Evolutionary conservation across 2,113 vertebrate genomes (phyloP).

Genomic region (Bungarus multicinctus): DNA sequence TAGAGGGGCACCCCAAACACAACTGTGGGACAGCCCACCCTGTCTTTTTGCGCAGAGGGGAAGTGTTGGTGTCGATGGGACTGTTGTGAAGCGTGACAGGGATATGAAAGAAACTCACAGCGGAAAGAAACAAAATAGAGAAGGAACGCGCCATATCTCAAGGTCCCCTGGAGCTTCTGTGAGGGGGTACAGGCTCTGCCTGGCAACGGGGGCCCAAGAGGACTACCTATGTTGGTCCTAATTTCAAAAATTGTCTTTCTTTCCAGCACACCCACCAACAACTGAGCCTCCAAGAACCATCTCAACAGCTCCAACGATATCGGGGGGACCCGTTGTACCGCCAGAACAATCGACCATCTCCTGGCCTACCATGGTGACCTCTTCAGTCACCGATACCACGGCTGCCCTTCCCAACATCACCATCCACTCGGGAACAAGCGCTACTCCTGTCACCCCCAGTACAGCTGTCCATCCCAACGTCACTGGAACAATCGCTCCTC

Average conservation of each 20-base stretch:
- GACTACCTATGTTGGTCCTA: fast-evolving
- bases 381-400: neutral
- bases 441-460: neutral
- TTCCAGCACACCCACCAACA: neutral
- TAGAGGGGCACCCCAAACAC: neutral
- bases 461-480: neutral
- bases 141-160: fast-evolving
- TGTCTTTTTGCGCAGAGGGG: neutral
- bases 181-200: neutral
- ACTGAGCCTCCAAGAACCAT: neutral
- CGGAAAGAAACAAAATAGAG: neutral
- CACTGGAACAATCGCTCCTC: too few species aligned
- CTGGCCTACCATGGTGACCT: neutral
- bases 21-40: neutral
- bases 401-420: neutral
- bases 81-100: neutral
- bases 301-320: neutral
- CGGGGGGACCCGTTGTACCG: neutral
- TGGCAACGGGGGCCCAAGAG: neutral
- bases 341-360: neutral
- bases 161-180: neutral
- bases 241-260: too few species aligned
- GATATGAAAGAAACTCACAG: neutral
- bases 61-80: neutral
- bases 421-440: neutral